A percentile compares a stretch with the other conserved stretches of the same genome.
Evolutionary conservation across 2,888 invertebrate genomes (phyloP).

Genomic region (Meteorus colon): DNA sequence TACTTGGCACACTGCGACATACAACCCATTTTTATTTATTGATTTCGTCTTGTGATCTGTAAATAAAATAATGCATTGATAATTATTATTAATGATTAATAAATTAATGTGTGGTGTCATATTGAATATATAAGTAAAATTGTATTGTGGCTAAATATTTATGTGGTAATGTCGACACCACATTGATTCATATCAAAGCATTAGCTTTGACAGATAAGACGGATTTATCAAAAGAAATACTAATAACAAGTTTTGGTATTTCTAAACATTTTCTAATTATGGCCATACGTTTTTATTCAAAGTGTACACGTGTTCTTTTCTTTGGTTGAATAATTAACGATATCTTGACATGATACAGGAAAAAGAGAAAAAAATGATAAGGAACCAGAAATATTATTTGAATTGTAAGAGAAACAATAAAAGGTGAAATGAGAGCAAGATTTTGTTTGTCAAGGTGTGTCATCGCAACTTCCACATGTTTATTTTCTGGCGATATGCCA

Average conservation of each 20-base stretch:
- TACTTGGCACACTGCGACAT: conserved; percentile 81
- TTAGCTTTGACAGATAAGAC: not conserved
- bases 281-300: no score
- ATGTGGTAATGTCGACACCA: not conserved
- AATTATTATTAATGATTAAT: not conserved
- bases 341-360: not conserved
- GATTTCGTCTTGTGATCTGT: conserved; percentile 52
- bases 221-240: no score
- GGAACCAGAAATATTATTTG: not conserved
- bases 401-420: not conserved
- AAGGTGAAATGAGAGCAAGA: not conserved
- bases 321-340: not conserved
- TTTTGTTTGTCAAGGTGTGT: not conserved
- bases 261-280: no score
- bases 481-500: not conserved
- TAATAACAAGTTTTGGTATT: no score
- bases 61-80: conserved; percentile 48
- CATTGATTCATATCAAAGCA: not conserved
- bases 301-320: no score
- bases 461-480: not conserved
- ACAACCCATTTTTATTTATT: conserved; percentile 73
- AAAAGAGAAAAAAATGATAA: not conserved
- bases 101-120: no score
- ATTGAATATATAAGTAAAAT: not conserved
- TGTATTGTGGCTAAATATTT: not conserved